Evolutionary conservation across 2,113 vertebrate species (phyloP), one percentile per base, ranked within the genome.

Genomic region (Xerus inauris): DNA sequence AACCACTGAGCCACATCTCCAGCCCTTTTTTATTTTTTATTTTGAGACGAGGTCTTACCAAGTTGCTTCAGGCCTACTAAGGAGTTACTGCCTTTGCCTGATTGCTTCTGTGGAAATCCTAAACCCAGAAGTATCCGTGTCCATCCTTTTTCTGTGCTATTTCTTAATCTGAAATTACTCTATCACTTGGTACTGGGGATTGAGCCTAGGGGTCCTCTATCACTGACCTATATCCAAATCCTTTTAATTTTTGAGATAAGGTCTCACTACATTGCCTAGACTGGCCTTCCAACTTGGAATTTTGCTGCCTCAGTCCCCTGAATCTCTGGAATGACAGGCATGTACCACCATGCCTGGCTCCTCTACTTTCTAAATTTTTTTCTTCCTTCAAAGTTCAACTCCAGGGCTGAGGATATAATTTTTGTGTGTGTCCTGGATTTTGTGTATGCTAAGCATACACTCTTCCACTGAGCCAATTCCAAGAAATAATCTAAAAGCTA

Each of bases 361-460:
- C 11, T 81, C 54, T 83, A 17, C 51, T 54, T 80, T 62, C 76
- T 80, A 83, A 86, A 76, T 45, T 57, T 64, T 89, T 62, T 94
- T 87, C 47, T 93, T 81, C 35, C 71, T 90, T 94, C 88, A 32
- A 62, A 67, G 32, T 87, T 95, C 69, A 83, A 1, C 28, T 32
- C 12, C 16, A 42, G 57, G 38, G 5, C 38, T 83, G 81, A 28
- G 42, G 40, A 28, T 64, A 28, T 26, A 38, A 57, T 1, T 24
- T 49, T 73, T 47, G 12, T 4, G 19, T 51, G 19, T 30, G 7
- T 45, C 8, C 32, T 49, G 35, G 24, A 24, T 32, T 10, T 69
- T 49, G 6, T 7, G 24, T 35, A 38, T 35, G 4, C 32, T 59
- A n/a, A 88, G 38, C n/a, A 77, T 16, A 30, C 11, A 12, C 11